Conservation (phyloP, 2,113 vertebrate species). For the Elephantulus edwardii region DNA sequence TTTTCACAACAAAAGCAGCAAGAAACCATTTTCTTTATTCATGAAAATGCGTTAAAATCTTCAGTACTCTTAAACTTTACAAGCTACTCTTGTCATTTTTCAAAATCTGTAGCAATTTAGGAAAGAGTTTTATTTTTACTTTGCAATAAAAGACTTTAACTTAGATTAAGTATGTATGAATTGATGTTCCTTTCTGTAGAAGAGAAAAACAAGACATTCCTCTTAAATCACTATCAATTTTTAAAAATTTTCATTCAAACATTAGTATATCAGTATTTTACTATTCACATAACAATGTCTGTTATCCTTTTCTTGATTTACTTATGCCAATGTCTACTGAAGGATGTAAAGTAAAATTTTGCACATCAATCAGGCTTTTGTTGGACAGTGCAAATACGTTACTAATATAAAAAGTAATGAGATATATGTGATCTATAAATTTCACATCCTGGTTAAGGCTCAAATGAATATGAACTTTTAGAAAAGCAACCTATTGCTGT, state of each 20-base stretch:
- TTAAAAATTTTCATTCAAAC: neutral
- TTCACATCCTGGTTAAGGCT: slow-evolving; percentile 4
- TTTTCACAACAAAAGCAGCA: slow-evolving; percentile 1
- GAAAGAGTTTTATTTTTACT: neutral
- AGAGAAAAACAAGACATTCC: neutral
- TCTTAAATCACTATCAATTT: neutral
- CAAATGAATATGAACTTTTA: neutral
- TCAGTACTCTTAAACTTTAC: neutral
- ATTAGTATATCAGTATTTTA: neutral
- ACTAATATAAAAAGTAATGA: no score
- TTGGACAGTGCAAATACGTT: neutral
- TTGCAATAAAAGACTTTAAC: neutral
- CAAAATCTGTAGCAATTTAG: neutral
- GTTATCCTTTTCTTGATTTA: neutral
- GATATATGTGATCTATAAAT: neutral
- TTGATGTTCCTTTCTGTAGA: neutral
- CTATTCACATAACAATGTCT: neutral
- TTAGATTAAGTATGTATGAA: neutral
- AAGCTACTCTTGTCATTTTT: neutral
- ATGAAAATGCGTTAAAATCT: slow-evolving; percentile 12
- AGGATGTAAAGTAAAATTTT: neutral
- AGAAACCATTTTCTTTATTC: neutral
- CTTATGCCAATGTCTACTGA: neutral
- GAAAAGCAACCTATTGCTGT: neutral
- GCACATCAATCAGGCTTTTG: neutral